Base-by-base conservation (phyloP, 2,113 vertebrate species). In the Orcinus orca region DNA sequence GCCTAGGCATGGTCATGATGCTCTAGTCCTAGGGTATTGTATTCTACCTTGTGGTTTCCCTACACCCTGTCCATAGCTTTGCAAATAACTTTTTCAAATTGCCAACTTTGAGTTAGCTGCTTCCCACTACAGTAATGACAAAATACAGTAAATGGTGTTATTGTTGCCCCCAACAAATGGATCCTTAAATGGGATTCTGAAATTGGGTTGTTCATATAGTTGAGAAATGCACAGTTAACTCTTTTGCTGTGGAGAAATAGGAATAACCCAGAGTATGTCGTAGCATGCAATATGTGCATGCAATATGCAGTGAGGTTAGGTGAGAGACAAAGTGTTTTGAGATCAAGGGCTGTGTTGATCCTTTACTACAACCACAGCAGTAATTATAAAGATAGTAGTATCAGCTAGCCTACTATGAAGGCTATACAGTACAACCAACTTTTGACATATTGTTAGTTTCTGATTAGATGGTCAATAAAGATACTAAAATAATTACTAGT, bases 401-500 rank as follows among this genome's bases (percentile, higher is more conserved):
- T 33, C 25, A 21, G 38, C 62, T 68, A 8, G n/a, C 47, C 47
- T 85, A 67, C 67, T 26, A 5, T 21, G n/a, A 82, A 93, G 31
- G 25, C 8, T 10, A 36, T 25, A 26, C 1, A 84, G 33, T 31
- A 76, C 9, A 96, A 44, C 6, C 26, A 68, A 76, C 8, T 93
- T 81, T 41, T 74, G 38, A 85, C 73, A 53, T 95, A 93, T 47
- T 86, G 79, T 76, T 87, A 44, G 25, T 41, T 96, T 97, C 44
- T 95, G 6, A 94, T 94, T 60, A 88, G 50, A 50, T 50, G 33
- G 50, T 79, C 82, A 86, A 91, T 90, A 93, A 93, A 95, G 17
- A 8, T 25, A 73, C 81, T 94, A 71, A 95, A 93, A 90, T 93
- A 97, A 97, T 93, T 83, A 67, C 60, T 55, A 86, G 55, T 38